Percentiles rank a stretch among this genome's conserved stretches.
These are phyloP conservation scores for Hydractinia symbiolongicarpus DNA, from an alignment of 30 jellyfish, hydroid and myxozoan species.

Conservation along the genomic window DNA sequence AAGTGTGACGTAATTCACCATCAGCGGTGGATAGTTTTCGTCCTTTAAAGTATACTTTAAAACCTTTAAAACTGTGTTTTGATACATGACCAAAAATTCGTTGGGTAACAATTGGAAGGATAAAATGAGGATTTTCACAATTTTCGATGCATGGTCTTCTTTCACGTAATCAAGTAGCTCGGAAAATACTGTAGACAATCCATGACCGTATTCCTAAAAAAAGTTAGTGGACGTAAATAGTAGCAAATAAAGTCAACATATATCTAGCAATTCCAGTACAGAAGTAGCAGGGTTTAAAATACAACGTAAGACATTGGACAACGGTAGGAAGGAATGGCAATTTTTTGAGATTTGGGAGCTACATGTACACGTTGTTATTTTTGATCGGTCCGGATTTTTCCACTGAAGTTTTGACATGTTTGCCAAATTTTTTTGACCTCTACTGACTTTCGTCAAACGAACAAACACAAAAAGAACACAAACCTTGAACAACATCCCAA, in stretches of 20 bases:
- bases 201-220: slow-evolving; percentile 10
- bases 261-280: no score
- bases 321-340: no score
- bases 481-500: slow-evolving; percentile 54
- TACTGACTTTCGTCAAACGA: no score
- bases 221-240: background rate
- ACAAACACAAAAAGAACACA: no score
- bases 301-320: no score
- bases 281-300: no score
- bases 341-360: no score
- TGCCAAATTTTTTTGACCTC: no score
- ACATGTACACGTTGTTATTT: no score
- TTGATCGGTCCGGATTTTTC: no score
- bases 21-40: slow-evolving; percentile 17
- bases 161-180: slow-evolving; percentile 24
- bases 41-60: slow-evolving; percentile 38
- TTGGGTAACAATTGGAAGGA: slow-evolving; percentile 10
- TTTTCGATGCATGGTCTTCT: slow-evolving; percentile 2
- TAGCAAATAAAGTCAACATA: background rate
- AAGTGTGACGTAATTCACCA: background rate
- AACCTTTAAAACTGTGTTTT: background rate
- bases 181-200: background rate
- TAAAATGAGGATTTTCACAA: slow-evolving; percentile 7
- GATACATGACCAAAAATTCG: slow-evolving; percentile 1
- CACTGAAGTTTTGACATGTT: no score